These are phyloP conservation scores for Amphiura filiformis DNA, from an alignment of 35 echinoderm and acorn worm genomes.

Conservation along the genomic window DNA sequence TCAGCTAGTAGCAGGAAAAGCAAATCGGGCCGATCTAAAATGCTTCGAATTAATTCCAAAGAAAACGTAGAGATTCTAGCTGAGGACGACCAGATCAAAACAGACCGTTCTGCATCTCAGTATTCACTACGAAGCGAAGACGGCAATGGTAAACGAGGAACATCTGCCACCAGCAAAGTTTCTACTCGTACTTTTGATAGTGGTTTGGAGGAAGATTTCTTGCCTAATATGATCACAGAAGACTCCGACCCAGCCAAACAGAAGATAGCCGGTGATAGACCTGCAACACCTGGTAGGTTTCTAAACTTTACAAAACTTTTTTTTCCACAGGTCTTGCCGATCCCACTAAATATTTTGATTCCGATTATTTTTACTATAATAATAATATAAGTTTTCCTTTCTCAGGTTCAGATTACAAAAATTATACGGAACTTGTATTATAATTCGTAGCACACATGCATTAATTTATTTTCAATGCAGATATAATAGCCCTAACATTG, in stretches of 20 bases:
- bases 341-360: background rate
- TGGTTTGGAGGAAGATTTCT: conserved; percentile 77
- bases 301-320: background rate
- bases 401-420: background rate
- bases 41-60: conserved; percentile 7
- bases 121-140: conserved; percentile 25
- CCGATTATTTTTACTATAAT: background rate
- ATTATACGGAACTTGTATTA: background rate
- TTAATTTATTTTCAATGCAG: too few species aligned
- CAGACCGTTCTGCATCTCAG: conserved; percentile 21
- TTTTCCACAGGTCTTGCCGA: background rate
- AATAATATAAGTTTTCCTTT: background rate
- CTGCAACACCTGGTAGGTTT: conserved; percentile 79
- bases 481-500: too few species aligned
- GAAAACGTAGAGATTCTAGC: background rate
- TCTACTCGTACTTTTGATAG: conserved; percentile 83
- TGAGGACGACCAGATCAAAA: background rate
- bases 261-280: conserved; percentile 43
- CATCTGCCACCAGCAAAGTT: conserved; percentile 86
- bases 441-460: too few species aligned
- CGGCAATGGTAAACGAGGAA: conserved; percentile 8
- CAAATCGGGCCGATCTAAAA: background rate
- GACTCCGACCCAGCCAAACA: conserved; percentile 49
- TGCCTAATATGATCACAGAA: conserved; percentile 77
- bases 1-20: background rate